Evolutionary conservation across 2,888 invertebrate genomes (phyloP).

Genomic region (Acrobasis suavella): DNA sequence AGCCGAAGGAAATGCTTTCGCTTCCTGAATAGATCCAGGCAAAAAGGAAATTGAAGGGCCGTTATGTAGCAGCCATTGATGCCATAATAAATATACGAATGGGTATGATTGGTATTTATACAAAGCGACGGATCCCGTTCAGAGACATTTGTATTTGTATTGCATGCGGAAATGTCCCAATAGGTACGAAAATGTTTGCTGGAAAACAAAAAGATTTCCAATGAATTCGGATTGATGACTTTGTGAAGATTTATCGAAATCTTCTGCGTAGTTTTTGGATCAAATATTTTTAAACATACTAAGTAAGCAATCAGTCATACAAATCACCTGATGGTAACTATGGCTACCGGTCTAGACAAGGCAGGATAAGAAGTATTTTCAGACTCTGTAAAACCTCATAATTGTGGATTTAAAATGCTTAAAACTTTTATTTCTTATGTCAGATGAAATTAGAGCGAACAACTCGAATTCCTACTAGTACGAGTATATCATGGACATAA

Average conservation of each 20-base stretch:
- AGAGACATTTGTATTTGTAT: conserved; percentile 5
- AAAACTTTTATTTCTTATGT: too few relatives aligned
- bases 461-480: too few relatives aligned
- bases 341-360: too few relatives aligned
- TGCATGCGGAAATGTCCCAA: not conserved
- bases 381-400: too few relatives aligned
- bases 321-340: too few relatives aligned
- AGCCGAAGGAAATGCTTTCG: conserved; percentile 65
- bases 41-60: conserved; percentile 78
- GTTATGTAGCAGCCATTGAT: conserved; percentile 63
- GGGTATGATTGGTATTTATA: conserved; percentile 58
- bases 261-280: not conserved
- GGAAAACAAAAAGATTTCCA: not conserved
- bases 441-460: too few relatives aligned
- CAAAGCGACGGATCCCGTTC: conserved; percentile 12
- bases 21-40: conserved; percentile 68
- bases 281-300: not conserved
- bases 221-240: not conserved
- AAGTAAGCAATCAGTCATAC: too few relatives aligned
- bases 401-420: too few relatives aligned
- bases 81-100: conserved; percentile 68
- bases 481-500: too few relatives aligned
- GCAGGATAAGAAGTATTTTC: too few relatives aligned
- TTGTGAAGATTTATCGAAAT: not conserved
- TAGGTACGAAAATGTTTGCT: not conserved